Percentiles rank a stretch among this genome's conserved stretches.
Conservation (phyloP, 2,888 invertebrate species). For the Dione juno region DNA sequence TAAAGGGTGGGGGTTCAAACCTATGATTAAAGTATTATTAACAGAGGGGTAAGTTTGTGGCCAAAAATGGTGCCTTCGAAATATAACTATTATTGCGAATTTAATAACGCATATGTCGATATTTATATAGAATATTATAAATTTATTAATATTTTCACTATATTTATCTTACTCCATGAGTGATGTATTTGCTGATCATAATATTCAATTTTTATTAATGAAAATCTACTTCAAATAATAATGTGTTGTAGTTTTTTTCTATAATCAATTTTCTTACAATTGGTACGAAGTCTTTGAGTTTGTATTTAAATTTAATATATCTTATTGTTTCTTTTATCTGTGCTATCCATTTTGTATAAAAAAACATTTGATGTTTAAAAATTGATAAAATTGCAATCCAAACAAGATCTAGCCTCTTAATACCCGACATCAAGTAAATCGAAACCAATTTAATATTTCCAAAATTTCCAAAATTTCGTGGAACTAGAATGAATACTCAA, state of each 20-base stretch:
- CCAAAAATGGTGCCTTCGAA: conserved; percentile 60
- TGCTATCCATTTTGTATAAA: neutral
- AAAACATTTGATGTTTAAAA: neutral
- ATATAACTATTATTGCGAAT: conserved; percentile 40
- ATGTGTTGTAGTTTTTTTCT: neutral
- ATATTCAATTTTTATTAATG: no score
- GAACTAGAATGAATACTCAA: conserved; percentile 65
- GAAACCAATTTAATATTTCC: conserved; percentile 68
- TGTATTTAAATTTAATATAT: no score
- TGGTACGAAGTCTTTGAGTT: no score
- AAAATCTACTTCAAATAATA: no score
- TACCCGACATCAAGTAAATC: conserved; percentile 54
- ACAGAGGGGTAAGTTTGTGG: conserved; percentile 69
- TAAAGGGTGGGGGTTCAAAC: conserved; percentile 69
- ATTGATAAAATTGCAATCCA: conserved; percentile 16
- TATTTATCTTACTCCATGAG: no score
- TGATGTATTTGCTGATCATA: no score
- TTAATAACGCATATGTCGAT: conserved; percentile 23
- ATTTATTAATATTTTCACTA: no score
- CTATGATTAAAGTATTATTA: conserved; percentile 79
- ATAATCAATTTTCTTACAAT: no score
- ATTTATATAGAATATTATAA: no score
- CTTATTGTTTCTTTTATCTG: neutral
- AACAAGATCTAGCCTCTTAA: conserved; percentile 7
- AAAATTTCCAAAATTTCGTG: conserved; percentile 67